A percentile compares a stretch with the other conserved stretches of the same genome.
Conservation (phyloP, 2,888 invertebrate genomes). For the Phrixothrix hirtus region DNA sequence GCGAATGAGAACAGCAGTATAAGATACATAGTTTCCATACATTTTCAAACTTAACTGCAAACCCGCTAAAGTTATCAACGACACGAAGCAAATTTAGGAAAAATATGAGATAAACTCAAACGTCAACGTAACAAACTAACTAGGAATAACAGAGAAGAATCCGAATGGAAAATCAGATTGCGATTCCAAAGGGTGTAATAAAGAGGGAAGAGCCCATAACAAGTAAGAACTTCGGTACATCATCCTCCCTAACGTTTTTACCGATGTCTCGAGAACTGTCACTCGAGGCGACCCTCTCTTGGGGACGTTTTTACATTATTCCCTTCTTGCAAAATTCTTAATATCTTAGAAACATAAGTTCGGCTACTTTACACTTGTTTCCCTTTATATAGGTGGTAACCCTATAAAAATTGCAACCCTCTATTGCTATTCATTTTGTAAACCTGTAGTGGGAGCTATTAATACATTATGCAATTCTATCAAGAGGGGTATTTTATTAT, state of each 20-base stretch:
- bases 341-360: conserved; percentile 7
- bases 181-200: conserved; percentile 45
- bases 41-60: conserved; percentile 18
- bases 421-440: no score
- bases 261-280: conserved; percentile 36
- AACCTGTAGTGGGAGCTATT: no score
- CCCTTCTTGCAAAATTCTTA: conserved; percentile 14
- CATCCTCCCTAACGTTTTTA: conserved; percentile 38
- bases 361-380: not conserved
- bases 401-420: no score
- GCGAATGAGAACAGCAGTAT: conserved; percentile 7
- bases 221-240: conserved; percentile 41
- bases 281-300: conserved; percentile 33
- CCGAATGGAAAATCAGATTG: conserved; percentile 46
- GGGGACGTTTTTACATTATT: conserved; percentile 17
- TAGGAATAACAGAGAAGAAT: conserved; percentile 39
- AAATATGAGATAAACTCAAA: no score
- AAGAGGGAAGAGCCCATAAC: conserved; percentile 43
- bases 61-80: conserved; percentile 12
- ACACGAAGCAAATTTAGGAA: not conserved
- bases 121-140: no score
- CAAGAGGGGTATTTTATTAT: no score
- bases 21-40: conserved; percentile 9
- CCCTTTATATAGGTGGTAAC: no score
- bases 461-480: no score